phyloP scores from a whole-genome alignment of 2,113 vertebrate genomes.

The Psittacula cyanocephala region DNA sequence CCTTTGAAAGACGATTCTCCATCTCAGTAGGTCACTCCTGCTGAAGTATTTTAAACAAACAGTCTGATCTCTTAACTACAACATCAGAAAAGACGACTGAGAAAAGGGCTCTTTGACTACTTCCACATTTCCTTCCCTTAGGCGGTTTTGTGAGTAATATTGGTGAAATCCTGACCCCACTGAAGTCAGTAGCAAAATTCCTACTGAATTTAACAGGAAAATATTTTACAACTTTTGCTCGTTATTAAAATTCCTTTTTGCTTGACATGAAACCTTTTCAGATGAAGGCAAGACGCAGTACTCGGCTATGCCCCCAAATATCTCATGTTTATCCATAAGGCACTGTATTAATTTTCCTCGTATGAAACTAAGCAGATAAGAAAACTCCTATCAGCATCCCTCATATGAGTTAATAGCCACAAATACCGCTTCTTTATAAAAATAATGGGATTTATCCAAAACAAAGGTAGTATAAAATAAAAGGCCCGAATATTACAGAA shows the following conservation, averaged over 20 bases:
- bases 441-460: conserved; percentile 5
- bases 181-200: neutral
- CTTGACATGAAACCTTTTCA: neutral
- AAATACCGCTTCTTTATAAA: neutral
- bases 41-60: conserved; percentile 40
- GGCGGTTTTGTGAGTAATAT: neutral
- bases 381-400: neutral
- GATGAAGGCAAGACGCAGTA: neutral
- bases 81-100: neutral
- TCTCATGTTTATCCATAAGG: conserved; percentile 7
- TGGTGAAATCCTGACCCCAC: neutral
- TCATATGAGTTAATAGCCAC: neutral
- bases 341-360: neutral
- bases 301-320: neutral
- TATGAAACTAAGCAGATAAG: conserved; percentile 10
- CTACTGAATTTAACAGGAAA: neutral
- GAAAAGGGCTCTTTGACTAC: neutral
- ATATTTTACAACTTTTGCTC: conserved; percentile 21
- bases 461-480: neutral
- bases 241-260: neutral
- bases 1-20: conserved; percentile 6
- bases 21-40: neutral
- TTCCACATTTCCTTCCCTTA: neutral
- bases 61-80: neutral
- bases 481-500: neutral